Evolutionary conservation across 2,888 invertebrate species (phyloP), one percentile per base, ranked within the genome.

Genomic region (Mimas tiliae): DNA sequence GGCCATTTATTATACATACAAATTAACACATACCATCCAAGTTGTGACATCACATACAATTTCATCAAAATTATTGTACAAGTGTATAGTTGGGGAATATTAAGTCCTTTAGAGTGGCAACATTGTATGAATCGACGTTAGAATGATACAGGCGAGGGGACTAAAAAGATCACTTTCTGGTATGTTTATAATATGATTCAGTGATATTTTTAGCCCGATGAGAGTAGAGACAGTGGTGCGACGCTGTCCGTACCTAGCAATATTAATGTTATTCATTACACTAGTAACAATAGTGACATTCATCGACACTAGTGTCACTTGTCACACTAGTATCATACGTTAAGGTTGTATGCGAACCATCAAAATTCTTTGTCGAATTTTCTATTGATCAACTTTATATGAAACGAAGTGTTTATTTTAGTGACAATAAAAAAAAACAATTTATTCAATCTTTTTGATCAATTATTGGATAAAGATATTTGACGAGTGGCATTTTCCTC

Each of bases 21-120:
- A 8, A 50, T 19, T 19, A 50, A 8, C 50, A 50, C 19, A 19
- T 50, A 50, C 50, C 50, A 19, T 9, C 8, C 19, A 16, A 50
- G 19, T 50, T 50, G 50, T 50, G 50, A 50, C 50, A 19, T 50
- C 50, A 50, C 50, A 19, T 50, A 50, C 19, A 19, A 50, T 19
- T 50, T 50, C 9, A 27, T 27, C 1, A 48, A 19, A 50, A 19
- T 9, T 8, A 50, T 50, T 8, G 8, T 48, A 48, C 19, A 50
- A 50, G 8, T 11, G 11, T 45, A 27, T 27, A 27, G 27, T 11
- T 45, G 4, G 45, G 45, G 45, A 14, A 45, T 14, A 11, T 3
- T 45, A 9, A 14, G 12, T 14, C 12, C 12, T 45, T 45, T 45
- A 14, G 12, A 14, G 1, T 45, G 14, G 45, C 45, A 45, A 45